Conservation (phyloP, 2,113 vertebrate species). For the Larimichthys crocea region DNA sequence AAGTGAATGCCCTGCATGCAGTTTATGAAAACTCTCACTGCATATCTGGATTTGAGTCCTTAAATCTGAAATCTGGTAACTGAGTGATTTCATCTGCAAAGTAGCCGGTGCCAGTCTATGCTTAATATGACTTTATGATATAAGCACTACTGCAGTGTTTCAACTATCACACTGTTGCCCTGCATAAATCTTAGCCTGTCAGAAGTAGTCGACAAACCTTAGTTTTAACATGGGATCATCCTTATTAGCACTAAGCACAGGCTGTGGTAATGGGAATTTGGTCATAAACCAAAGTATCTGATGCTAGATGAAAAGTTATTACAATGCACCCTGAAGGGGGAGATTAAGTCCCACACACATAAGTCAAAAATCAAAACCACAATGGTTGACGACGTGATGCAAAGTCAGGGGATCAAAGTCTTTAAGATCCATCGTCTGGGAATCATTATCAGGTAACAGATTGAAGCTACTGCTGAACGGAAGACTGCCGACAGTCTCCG, state of each 20-base stretch:
- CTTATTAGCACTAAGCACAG: not conserved
- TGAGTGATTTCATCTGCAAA: not conserved
- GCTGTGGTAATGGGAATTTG: not conserved
- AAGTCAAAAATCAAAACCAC: not conserved
- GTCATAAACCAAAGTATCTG: not conserved
- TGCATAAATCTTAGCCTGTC: not conserved
- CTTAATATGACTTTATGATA: not conserved
- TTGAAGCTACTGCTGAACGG: no score
- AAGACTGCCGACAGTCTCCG: no score
- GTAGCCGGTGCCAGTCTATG: not conserved
- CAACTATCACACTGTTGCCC: not conserved
- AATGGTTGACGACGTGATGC: not conserved
- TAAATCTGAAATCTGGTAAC: not conserved
- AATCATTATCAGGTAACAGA: no score
- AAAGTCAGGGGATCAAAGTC: not conserved
- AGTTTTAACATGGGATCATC: not conserved
- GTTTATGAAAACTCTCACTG: not conserved
- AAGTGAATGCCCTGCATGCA: not conserved
- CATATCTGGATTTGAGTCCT: not conserved
- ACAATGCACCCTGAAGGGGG: not conserved
- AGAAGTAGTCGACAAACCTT: not conserved
- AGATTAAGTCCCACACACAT: not conserved
- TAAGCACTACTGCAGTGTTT: no score
- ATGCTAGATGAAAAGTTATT: not conserved
- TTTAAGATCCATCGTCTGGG: no score